These are phyloP conservation scores for Crotalus horridus DNA, from an alignment of 2,113 vertebrate species.

Conservation along the genomic window DNA sequence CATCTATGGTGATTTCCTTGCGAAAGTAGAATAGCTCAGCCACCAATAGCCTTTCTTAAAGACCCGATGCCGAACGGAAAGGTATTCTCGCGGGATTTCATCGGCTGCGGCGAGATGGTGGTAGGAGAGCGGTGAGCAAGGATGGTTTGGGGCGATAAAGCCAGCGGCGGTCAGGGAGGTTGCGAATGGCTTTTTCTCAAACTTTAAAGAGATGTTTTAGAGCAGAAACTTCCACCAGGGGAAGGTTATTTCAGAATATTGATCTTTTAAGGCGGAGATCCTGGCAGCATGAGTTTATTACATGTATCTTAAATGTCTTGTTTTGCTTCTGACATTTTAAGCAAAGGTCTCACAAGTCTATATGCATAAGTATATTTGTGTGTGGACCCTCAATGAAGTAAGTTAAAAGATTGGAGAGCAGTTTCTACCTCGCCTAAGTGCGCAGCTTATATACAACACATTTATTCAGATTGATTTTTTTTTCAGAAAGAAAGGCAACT, in stretches of 20 bases:
- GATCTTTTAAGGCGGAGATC: background rate
- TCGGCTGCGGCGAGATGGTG: too few relatives aligned
- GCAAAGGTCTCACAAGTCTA: background rate
- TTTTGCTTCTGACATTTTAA: background rate
- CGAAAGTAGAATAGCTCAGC: background rate
- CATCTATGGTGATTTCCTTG: background rate
- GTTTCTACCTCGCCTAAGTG: background rate
- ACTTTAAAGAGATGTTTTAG: background rate
- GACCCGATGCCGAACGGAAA: rapidly evolving
- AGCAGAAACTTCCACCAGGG: background rate
- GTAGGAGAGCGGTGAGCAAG: background rate
- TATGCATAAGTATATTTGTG: background rate
- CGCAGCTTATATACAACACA: background rate
- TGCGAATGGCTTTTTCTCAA: background rate
- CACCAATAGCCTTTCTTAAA: rapidly evolving
- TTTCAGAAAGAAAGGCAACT: background rate
- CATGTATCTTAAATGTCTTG: background rate
- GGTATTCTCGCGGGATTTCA: background rate
- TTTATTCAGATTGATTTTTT: background rate
- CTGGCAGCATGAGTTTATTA: background rate
- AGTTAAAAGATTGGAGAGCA: background rate
- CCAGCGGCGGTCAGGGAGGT: background rate
- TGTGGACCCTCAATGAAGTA: background rate
- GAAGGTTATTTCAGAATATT: background rate
- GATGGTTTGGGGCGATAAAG: background rate